These are phyloP conservation scores for Macrotrachela quadricornifera DNA, from an alignment of 1,140 invertebrate genomes.

Conservation along the genomic window DNA sequence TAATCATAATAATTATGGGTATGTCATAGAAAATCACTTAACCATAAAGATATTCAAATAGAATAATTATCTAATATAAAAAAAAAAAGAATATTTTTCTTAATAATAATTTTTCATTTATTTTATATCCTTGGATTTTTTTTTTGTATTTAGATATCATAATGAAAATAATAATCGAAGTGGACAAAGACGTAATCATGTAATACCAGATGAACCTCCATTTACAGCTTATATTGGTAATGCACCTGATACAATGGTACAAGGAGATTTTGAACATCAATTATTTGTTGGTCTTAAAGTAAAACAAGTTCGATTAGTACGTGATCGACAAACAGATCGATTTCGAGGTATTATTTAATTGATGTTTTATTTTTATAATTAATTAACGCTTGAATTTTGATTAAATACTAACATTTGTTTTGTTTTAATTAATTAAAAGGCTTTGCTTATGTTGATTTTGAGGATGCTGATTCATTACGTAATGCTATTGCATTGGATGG, in stretches of 20 bases:
- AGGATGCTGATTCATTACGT: constrained; percentile 52
- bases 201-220: constrained; percentile 53
- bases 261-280: constrained; percentile 57
- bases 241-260: constrained; percentile 60
- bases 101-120: too few relatives aligned
- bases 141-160: too few relatives aligned
- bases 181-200: too few relatives aligned
- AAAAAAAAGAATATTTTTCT: too few relatives aligned
- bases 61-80: too few relatives aligned
- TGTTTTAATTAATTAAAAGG: constrained; percentile 32
- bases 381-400: not conserved
- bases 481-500: constrained; percentile 58
- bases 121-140: too few relatives aligned
- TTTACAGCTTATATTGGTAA: constrained; percentile 79
- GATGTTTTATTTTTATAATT: not conserved
- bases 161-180: too few relatives aligned
- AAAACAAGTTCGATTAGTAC: constrained; percentile 58
- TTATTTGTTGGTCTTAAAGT: constrained; percentile 22
- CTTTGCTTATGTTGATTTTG: constrained; percentile 89
- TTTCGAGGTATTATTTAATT: constrained; percentile 40
- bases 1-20: too few relatives aligned
- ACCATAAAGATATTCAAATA: too few relatives aligned
- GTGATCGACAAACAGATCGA: constrained; percentile 73
- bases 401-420: not conserved
- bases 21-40: too few relatives aligned